phyloP scores from a whole-genome alignment of 2,797 vertebrate genomes.

The Protosalanx chinensis region DNA sequence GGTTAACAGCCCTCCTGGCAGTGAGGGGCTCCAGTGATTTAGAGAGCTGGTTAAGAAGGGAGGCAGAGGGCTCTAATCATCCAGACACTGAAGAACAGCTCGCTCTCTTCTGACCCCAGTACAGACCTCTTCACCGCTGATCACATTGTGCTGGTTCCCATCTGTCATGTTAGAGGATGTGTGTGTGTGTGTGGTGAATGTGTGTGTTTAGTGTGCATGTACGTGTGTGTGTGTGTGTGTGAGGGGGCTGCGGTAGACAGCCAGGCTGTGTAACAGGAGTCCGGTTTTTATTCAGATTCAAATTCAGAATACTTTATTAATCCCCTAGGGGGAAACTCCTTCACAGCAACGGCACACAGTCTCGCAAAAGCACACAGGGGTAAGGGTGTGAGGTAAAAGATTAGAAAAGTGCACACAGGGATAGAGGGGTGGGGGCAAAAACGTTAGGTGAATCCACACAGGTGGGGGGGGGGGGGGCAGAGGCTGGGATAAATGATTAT shows the following conservation, averaged over 20 bases:
- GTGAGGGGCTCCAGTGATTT: background rate
- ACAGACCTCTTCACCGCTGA: constrained; percentile 36
- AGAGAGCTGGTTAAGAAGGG: background rate
- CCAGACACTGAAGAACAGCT: constrained; percentile 17
- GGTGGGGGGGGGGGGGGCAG: too few species aligned
- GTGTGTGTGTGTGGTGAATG: background rate
- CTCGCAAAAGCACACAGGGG: too few species aligned
- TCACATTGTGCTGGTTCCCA: constrained; percentile 30
- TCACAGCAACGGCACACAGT: too few species aligned
- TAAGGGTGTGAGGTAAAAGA: too few species aligned
- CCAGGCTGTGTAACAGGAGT: constrained; percentile 55
- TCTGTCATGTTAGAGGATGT: constrained; percentile 35
- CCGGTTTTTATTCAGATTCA: background rate
- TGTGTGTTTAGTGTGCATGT: background rate
- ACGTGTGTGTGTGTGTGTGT: background rate
- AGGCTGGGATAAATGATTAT: too few species aligned
- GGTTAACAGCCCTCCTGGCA: background rate
- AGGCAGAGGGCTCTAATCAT: background rate
- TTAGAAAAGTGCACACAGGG: too few species aligned
- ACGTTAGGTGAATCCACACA: background rate
- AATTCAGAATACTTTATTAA: too few species aligned
- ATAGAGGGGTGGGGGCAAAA: too few species aligned
- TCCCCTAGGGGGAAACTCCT: too few species aligned
- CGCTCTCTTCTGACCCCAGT: constrained; percentile 2
- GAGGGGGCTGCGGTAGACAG: background rate